A percentile compares a stretch with the other conserved stretches of the same genome.
phyloP scores from a whole-genome alignment of 2,888 invertebrate genomes.

The Dastarcus helophoroides region DNA sequence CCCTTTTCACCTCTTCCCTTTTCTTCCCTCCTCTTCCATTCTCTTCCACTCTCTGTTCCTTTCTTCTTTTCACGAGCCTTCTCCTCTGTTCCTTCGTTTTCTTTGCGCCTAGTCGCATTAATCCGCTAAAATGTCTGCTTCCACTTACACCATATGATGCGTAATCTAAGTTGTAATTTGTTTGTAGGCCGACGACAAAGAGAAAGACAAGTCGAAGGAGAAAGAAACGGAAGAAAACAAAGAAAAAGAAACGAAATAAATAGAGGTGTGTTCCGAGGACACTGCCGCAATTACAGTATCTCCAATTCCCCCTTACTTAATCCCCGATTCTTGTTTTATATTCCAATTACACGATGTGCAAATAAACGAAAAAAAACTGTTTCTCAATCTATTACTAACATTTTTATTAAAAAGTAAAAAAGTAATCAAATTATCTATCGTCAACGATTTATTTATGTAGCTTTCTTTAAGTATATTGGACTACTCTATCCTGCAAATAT shows the following conservation, averaged over 20 bases:
- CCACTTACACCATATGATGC: too few relatives aligned
- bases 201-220: slow-evolving; percentile 48
- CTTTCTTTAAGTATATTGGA: slow-evolving; percentile 29
- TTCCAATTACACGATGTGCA: slow-evolving; percentile 32
- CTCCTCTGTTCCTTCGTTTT: too few relatives aligned
- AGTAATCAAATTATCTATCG: slow-evolving; percentile 18
- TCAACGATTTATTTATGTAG: slow-evolving; percentile 31
- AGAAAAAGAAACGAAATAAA: slow-evolving; percentile 30
- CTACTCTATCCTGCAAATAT: slow-evolving; percentile 25
- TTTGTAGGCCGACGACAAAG: slow-evolving; percentile 67
- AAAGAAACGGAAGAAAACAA: slow-evolving; percentile 58
- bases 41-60: too few relatives aligned
- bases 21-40: too few relatives aligned
- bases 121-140: too few relatives aligned
- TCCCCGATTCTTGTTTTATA: slow-evolving; percentile 24
- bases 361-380: too few relatives aligned
- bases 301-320: slow-evolving; percentile 17
- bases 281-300: slow-evolving; percentile 27
- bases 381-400: slow-evolving; percentile 15
- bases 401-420: slow-evolving; percentile 6
- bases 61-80: too few relatives aligned
- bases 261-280: slow-evolving; percentile 16
- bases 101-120: too few relatives aligned
- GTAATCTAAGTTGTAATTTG: too few relatives aligned
- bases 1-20: too few relatives aligned